Base-by-base conservation (phyloP, 2,113 vertebrate species). In the Myiopsitta monachus region DNA sequence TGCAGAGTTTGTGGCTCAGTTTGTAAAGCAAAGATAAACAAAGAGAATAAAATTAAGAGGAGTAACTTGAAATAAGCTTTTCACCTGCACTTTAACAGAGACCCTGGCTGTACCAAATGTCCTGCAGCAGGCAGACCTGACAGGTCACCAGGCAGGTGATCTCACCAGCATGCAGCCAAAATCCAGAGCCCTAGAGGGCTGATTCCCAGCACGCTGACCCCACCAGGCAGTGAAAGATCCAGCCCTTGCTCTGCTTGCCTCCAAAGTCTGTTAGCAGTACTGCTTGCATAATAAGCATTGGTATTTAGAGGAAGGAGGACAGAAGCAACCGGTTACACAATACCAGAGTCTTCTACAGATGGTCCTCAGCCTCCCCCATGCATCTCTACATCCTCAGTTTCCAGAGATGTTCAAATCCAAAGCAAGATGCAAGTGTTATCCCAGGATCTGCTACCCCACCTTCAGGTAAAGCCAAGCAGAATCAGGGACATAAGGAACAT, bases 181-280 rank as follows among this genome's bases (percentile, higher is more conserved):
- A n/a, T 16, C 23, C 59, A 21, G 5, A 1, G 1, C 41, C 70
- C 38, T 18, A 1, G 19, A 38, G 41, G 43, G 46, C 31, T 1
- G 10, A 38, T 46, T 10, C 46, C 80, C 46, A 41, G 18, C 39
- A 11, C 0, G 0, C 10, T 1, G 0, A 7, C 21, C 22, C 11
- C 36, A 47, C 4, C 10, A 11, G 31, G 63, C 64, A 77, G 46
- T 0, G 3, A 23, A 49, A 39, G 38, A 26, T 18, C 52, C 30
- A 21, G 64, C 30, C 54, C 52, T 36, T 14, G 28, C n/a, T 59
- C 21, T 24, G 18, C 31, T 77, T 31, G 43, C 55, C 70, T 64
- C 43, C 22, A 8, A 39, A 49, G 51, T 9, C 70, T 36, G 23
- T 26, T 11, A 57, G 67, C 33, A 10, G 12, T 14, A 72, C 55